Base-by-base conservation (phyloP, 2,888 invertebrate species). In the Hecatera dysodea region DNA sequence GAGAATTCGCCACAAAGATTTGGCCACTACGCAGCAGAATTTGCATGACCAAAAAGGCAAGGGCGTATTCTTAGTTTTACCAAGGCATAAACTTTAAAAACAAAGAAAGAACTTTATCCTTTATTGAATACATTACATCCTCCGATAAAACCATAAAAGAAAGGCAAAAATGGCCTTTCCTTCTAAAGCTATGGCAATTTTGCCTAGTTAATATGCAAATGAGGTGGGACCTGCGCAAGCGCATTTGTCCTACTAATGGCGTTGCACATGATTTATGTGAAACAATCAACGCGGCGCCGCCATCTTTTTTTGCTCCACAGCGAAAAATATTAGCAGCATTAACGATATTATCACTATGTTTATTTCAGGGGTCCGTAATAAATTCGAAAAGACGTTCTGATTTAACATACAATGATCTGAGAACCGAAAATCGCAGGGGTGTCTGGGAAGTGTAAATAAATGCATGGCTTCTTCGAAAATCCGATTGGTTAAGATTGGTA, bases 211-310 rank as follows among this genome's bases (percentile, higher is more conserved):
- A 82, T 85, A 87, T 88, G 87, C 81, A 86, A 87, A 89, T 88
- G 70, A 75, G 86, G 68, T 67, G 69, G 76, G 70, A 77, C 70
- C 80, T 84, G 85, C 85, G 83, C 87, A 75, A 72, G 82, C 85
- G 83, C 84, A 83, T 89, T 89, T 87, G 87, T 88, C 83, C 85
- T 81, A 84, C 86, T 89, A 89, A 89, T 88, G 85, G 88, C 78
- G 80, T 78, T 74, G 77, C 79, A 67, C 82, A 80, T 87, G 87
- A 89, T 89, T 88, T 88, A 90, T 86, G 84, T 65, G 75, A 85
- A 87, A 87, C 84, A 83, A 89, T 88, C 85, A 85, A 72, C 84
- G 82, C 72, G 75, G 78, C 81, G 82, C 73, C 80, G 75, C 75
- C 70, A 67, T 44, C 17, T 62, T 83, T 83, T 84, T 86, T 84